These are phyloP conservation scores for Coenonympha glycerion DNA, from an alignment of 2,888 invertebrate genomes.

Conservation along the genomic window DNA sequence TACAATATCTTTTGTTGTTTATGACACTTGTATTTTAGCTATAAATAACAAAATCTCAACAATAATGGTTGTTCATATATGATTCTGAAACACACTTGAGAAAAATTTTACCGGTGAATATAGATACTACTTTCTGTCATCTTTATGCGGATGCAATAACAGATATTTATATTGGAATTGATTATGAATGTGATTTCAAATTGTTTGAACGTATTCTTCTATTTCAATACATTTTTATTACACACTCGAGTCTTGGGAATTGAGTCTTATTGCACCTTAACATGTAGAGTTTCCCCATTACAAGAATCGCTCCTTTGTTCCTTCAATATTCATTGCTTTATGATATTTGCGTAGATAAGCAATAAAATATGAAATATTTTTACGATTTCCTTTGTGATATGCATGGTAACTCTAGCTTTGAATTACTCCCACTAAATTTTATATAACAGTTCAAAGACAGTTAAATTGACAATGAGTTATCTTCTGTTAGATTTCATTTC, in stretches of 20 bases:
- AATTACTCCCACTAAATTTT: neutral
- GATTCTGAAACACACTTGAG: too few relatives aligned
- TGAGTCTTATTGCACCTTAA: slow-evolving; percentile 17
- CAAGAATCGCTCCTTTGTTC: slow-evolving; percentile 31
- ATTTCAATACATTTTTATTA: slow-evolving; percentile 4
- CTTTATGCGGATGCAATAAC: neutral
- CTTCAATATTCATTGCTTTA: slow-evolving; percentile 35
- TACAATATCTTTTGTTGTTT: too few relatives aligned
- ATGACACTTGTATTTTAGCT: too few relatives aligned
- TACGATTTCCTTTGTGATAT: slow-evolving; percentile 36
- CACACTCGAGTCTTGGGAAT: neutral
- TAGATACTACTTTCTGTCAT: too few relatives aligned
- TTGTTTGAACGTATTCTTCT: slow-evolving; percentile 2
- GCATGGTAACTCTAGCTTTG: slow-evolving; percentile 17
- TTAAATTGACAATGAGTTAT: neutral
- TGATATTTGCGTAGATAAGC: slow-evolving; percentile 37
- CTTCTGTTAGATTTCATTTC: too few relatives aligned
- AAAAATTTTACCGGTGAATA: too few relatives aligned
- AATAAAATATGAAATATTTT: slow-evolving; percentile 41
- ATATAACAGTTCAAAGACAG: neutral
- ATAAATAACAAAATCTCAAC: too few relatives aligned
- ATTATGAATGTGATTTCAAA: neutral
- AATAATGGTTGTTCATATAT: too few relatives aligned
- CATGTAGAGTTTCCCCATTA: slow-evolving; percentile 11
- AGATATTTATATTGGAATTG: neutral